These are phyloP conservation scores for Coleophora flavipennella DNA, from an alignment of 2,888 invertebrate genomes.

Conservation along the genomic window DNA sequence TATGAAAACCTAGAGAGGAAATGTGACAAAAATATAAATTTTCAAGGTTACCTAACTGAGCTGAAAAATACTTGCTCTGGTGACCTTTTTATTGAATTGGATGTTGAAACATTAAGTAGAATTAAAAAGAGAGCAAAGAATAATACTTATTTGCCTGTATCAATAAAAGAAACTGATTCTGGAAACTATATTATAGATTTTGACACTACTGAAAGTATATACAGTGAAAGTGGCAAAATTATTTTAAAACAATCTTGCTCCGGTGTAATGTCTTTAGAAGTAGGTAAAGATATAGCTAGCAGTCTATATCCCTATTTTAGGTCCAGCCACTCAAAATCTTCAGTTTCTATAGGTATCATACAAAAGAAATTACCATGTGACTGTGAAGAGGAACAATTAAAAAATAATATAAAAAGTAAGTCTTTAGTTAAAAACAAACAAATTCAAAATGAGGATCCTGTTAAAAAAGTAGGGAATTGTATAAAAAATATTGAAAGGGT, in stretches of 20 bases:
- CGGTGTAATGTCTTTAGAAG: slow-evolving; percentile 22
- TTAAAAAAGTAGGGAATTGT: no score
- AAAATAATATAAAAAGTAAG: no score
- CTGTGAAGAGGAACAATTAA: no score
- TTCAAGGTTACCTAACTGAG: slow-evolving; percentile 8
- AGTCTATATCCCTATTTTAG: slow-evolving; percentile 6
- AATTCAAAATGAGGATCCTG: no score
- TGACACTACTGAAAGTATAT: slow-evolving; percentile 11
- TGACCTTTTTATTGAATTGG: slow-evolving; percentile 25
- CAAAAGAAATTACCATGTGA: background rate
- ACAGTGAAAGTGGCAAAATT: slow-evolving; percentile 14
- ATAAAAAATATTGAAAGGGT: background rate
- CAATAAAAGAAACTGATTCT: slow-evolving; percentile 23
- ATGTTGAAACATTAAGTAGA: slow-evolving; percentile 26
- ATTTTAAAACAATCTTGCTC: slow-evolving; percentile 21
- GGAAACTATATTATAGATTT: slow-evolving; percentile 25
- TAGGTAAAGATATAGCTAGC: slow-evolving; percentile 19
- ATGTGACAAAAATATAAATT: no score
- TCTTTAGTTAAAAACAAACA: no score
- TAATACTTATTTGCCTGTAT: slow-evolving; percentile 19
- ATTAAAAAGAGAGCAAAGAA: slow-evolving; percentile 24
- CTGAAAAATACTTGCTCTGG: slow-evolving; percentile 26
- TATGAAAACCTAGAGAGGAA: no score
- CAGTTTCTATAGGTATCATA: background rate
- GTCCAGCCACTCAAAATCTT: background rate